Conservation (phyloP, 2,113 vertebrate species). For the Natator depressus region DNA sequence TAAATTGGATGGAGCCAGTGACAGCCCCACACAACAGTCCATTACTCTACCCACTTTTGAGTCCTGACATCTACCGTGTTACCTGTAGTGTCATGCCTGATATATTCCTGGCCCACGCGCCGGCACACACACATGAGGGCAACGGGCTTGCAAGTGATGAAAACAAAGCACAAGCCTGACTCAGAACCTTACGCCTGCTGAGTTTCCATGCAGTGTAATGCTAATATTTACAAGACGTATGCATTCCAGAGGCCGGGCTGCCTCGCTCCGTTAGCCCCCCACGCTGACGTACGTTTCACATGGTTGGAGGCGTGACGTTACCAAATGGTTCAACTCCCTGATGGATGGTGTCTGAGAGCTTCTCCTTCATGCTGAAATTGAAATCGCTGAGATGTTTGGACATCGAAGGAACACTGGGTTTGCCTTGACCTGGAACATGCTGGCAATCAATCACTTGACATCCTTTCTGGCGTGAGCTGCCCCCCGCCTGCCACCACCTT, state of each 20-base stretch:
- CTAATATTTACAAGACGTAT: constrained; percentile 38
- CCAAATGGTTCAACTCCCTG: background rate
- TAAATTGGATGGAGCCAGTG: background rate
- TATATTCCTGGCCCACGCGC: background rate
- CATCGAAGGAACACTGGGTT: background rate
- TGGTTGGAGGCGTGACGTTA: background rate
- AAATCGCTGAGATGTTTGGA: constrained; percentile 29
- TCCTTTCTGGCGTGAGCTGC: background rate
- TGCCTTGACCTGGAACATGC: constrained; percentile 3
- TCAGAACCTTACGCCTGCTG: background rate
- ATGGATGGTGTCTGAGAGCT: constrained; percentile 17
- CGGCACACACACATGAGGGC: accelerated
- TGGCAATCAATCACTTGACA: background rate
- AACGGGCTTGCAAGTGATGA: background rate
- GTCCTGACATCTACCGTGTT: background rate
- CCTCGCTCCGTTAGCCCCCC: background rate
- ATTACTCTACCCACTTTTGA: background rate
- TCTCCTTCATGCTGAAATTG: background rate
- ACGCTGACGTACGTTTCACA: background rate
- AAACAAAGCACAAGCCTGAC: background rate
- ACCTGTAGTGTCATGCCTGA: background rate
- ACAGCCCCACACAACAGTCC: background rate
- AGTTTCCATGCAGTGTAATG: background rate
- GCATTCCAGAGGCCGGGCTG: background rate
- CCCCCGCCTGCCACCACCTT: background rate